Conservation (phyloP, 2,888 invertebrate species). For the Epirrhoe tristata region DNA sequence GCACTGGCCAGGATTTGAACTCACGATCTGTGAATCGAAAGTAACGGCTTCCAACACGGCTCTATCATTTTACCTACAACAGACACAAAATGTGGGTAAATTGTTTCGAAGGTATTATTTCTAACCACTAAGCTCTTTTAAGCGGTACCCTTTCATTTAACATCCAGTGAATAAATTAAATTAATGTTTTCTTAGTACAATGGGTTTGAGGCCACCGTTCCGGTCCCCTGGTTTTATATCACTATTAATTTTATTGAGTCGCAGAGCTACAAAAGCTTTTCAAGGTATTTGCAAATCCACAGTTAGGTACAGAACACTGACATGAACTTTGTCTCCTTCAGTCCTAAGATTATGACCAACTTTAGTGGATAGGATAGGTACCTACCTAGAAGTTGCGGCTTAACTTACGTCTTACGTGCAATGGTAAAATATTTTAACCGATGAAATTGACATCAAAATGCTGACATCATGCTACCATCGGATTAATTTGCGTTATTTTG, state of each 20-base stretch:
- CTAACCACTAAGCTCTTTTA: not conserved
- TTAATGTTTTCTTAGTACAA: constrained; percentile 47
- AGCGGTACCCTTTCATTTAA: constrained; percentile 8
- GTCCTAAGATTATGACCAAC: too few species aligned
- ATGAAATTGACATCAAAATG: too few species aligned
- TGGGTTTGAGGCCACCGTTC: constrained; percentile 12
- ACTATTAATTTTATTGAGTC: constrained; percentile 15
- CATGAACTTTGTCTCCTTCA: not conserved
- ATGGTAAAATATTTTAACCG: too few species aligned
- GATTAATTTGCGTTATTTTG: too few species aligned
- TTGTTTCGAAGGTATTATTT: not conserved
- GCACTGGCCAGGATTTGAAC: too few species aligned
- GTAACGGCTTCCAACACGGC: too few species aligned
- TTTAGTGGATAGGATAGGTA: too few species aligned
- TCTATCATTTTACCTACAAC: not conserved
- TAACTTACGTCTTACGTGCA: too few species aligned
- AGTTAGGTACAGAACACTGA: not conserved
- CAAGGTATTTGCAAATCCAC: not conserved
- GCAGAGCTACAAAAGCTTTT: constrained; percentile 13
- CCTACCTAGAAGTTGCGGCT: too few species aligned
- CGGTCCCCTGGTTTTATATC: constrained; percentile 12
- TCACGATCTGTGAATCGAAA: too few species aligned
- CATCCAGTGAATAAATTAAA: constrained; percentile 25
- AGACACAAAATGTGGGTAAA: not conserved
- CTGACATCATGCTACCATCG: too few species aligned